Conservation (phyloP, 2,888 invertebrate genomes). For the Zaprionus obscuricornis region DNA sequence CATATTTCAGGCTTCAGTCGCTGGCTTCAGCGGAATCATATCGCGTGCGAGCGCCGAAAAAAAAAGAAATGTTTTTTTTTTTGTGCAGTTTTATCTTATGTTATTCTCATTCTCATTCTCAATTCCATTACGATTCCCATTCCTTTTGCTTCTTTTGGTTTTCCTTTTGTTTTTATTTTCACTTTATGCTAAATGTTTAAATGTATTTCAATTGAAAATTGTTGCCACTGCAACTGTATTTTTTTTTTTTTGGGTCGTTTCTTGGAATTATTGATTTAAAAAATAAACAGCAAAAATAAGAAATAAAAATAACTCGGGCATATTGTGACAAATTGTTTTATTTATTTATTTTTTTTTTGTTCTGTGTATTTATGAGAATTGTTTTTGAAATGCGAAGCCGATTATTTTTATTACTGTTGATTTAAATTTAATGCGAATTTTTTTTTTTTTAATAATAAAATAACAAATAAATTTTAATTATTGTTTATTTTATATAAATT, state of each 20-base stretch:
- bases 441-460: too few relatives aligned
- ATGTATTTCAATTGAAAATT: conserved; percentile 43
- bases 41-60: conserved; percentile 46
- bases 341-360: not conserved
- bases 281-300: not conserved
- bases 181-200: conserved; percentile 34
- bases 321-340: conserved; percentile 1
- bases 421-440: too few relatives aligned
- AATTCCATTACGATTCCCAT: too few relatives aligned
- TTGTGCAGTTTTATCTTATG: conserved; percentile 30
- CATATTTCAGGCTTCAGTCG: conserved; percentile 15
- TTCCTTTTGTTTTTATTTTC: conserved; percentile 10
- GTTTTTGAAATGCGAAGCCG: too few relatives aligned
- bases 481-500: too few relatives aligned
- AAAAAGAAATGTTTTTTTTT: not conserved
- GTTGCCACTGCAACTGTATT: too few relatives aligned
- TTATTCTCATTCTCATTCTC: conserved; percentile 8
- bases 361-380: not conserved
- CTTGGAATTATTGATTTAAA: conserved; percentile 26
- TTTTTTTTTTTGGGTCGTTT: too few relatives aligned
- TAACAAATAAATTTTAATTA: too few relatives aligned
- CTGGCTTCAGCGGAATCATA: conserved; percentile 32
- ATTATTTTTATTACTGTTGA: too few relatives aligned
- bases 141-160: too few relatives aligned
- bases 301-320: conserved; percentile 21